Evolutionary conservation across 2,888 invertebrate genomes (phyloP).

Genomic region (Cephus pygmeus): DNA sequence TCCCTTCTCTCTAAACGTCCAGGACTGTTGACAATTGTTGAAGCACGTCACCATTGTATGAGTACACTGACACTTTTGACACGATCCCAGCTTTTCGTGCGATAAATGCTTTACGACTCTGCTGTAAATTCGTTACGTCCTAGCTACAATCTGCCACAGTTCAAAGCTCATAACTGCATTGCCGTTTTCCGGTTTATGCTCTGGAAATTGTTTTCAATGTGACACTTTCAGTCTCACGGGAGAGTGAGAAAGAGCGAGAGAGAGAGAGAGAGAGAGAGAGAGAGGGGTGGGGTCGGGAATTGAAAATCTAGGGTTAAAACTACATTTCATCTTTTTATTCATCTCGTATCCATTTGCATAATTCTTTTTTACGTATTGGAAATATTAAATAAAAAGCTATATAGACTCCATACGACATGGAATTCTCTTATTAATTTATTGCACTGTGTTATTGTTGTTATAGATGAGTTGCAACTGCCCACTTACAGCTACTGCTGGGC

Average conservation of each 20-base stretch:
- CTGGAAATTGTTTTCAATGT: not conserved
- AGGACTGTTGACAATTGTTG: not conserved
- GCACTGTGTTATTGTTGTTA: constrained; percentile 26
- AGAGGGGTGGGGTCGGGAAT: no score
- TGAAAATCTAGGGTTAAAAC: no score
- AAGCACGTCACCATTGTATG: not conserved
- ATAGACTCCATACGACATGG: not conserved
- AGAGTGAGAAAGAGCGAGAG: not conserved
- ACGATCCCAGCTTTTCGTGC: not conserved
- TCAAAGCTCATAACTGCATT: not conserved
- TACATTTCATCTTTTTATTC: no score
- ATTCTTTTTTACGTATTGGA: not conserved
- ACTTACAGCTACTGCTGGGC: constrained; percentile 81
- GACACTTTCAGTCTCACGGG: not conserved
- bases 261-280: no score
- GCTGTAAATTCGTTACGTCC: not conserved
- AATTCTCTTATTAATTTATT: not conserved
- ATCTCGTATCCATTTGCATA: not conserved
- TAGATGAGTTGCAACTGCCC: constrained; percentile 79
- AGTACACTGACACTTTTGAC: not conserved
- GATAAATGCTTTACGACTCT: not conserved
- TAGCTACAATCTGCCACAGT: not conserved
- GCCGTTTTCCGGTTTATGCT: not conserved
- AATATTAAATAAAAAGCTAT: not conserved
- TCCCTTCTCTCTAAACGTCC: not conserved